Conservation (phyloP, 2,888 invertebrate genomes). For the Gasteruption jaculator region DNA sequence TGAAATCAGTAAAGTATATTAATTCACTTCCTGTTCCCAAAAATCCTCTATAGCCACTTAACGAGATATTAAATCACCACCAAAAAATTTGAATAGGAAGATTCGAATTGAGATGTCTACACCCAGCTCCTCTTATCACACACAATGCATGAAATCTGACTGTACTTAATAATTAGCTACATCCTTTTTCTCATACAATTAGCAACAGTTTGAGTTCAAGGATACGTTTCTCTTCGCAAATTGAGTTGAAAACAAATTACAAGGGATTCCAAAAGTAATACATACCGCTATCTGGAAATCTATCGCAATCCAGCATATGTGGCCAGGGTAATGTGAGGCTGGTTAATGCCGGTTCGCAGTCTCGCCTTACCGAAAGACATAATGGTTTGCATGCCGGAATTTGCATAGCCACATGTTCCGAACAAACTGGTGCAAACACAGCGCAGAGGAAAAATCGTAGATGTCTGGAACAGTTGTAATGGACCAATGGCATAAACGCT, state of each 20-base stretch:
- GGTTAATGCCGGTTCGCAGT: conserved; percentile 68
- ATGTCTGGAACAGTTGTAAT: conserved; percentile 76
- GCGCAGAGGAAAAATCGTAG: conserved; percentile 85
- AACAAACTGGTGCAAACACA: conserved; percentile 86
- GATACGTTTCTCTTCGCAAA: too few species aligned
- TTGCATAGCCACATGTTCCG: conserved; percentile 77
- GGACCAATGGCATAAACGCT: conserved; percentile 67
- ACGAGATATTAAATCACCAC: too few species aligned
- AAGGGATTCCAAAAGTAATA: conserved; percentile 29
- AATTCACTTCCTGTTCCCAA: too few species aligned
- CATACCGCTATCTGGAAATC: conserved; percentile 67
- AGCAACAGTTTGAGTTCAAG: too few species aligned
- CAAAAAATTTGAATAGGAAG: too few species aligned
- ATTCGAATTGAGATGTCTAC: too few species aligned
- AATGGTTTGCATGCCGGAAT: conserved; percentile 83
- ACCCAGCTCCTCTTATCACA: too few species aligned
- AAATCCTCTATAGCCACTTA: too few species aligned
- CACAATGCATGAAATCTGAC: background rate
- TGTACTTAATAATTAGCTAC: too few species aligned
- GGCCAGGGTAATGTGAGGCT: conserved; percentile 66
- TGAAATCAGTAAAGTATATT: too few species aligned
- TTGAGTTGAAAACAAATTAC: background rate
- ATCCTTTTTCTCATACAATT: too few species aligned
- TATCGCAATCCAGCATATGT: conserved; percentile 70
- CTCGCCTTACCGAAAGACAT: conserved; percentile 71